Conservation (phyloP, 2,888 invertebrate genomes). For the Andrena marginata region DNA sequence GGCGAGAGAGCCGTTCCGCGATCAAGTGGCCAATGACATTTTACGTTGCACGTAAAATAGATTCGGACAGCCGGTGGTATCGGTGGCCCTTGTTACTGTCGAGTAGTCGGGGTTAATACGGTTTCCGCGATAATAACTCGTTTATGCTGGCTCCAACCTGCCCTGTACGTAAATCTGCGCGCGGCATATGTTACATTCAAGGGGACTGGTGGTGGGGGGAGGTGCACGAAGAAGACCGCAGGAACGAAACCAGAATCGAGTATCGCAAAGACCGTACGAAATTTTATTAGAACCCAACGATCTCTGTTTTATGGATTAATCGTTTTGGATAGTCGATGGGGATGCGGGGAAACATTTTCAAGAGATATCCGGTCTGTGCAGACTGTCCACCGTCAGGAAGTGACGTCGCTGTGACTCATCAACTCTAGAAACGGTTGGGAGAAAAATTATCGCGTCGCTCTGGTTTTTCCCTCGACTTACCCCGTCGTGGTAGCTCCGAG, state of each 20-base stretch:
- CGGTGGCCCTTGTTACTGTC: conserved; percentile 49
- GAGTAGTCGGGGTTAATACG: conserved; percentile 55
- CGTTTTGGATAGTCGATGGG: background rate
- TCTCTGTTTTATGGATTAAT: background rate
- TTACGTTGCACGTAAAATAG: conserved; percentile 31
- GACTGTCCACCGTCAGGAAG: background rate
- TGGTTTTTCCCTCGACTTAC: conserved; percentile 4
- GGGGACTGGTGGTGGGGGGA: background rate
- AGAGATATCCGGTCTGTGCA: background rate
- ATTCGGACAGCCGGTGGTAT: conserved; percentile 35
- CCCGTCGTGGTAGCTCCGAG: background rate
- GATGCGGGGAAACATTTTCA: background rate
- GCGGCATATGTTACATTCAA: conserved; percentile 36
- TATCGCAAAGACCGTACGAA: conserved; percentile 21
- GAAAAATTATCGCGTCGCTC: conserved; percentile 24
- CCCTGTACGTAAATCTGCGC: conserved; percentile 44
- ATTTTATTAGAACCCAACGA: conserved; percentile 12
- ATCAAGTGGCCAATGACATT: conserved; percentile 44
- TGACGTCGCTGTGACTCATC: conserved; percentile 14
- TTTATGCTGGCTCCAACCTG: conserved; percentile 51
- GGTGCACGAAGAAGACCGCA: conserved; percentile 21
- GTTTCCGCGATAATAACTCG: conserved; percentile 62
- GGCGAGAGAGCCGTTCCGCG: background rate
- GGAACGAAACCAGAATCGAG: conserved; percentile 22
- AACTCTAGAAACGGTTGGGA: conserved; percentile 5